Base-by-base conservation (phyloP, 2,797 vertebrate species). In the Neosilurus hyrtlii region DNA sequence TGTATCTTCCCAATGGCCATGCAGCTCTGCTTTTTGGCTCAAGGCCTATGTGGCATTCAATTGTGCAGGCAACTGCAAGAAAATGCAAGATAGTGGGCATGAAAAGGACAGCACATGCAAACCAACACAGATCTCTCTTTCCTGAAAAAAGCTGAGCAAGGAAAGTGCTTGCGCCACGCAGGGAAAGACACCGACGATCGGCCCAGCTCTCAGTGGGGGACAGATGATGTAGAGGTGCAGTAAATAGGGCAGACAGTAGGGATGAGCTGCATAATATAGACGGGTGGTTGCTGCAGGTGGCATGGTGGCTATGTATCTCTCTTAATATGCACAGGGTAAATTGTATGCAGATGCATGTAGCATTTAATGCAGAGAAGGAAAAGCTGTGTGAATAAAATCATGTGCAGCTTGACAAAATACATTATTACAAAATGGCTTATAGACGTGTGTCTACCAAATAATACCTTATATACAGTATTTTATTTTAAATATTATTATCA, bases 1-100 rank as follows among this genome's bases (percentile, higher is more conserved):
- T 85, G 83, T 81, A 85, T 80, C 68, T 80, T 26, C n/a, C 70
- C 51, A 86, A 73, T 5, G 43, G 43, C 43, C 43, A 4, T 43
- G 43, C 43, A 79, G 51, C 56, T n/a, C 62, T 63, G 80, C 78
- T 30, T 83, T 80, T 79, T 63, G 78, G 56, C 78, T 37, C 14
- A 43, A 9, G 54, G 43, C 56, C 30, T 54, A 62, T 70, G 76
- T 65, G 71, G 61, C 77, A 37, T 1, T 10, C 59, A 62, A 85
- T 54, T 35, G 51, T 70, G 22, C 76, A 56, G 9, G 59, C 20
- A 22, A 51, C 35, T 43, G 67, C 67, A 80, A 78, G 57, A n/a
- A 72, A 78, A 81, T 59, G 9, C 22, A 30, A 24, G 66, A 71
- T 62, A 68, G 37, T 24, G 72, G 52, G 16, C 61, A 67, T 80